Conservation (phyloP, 1,140 invertebrate species). For the Pararge aegeria region DNA sequence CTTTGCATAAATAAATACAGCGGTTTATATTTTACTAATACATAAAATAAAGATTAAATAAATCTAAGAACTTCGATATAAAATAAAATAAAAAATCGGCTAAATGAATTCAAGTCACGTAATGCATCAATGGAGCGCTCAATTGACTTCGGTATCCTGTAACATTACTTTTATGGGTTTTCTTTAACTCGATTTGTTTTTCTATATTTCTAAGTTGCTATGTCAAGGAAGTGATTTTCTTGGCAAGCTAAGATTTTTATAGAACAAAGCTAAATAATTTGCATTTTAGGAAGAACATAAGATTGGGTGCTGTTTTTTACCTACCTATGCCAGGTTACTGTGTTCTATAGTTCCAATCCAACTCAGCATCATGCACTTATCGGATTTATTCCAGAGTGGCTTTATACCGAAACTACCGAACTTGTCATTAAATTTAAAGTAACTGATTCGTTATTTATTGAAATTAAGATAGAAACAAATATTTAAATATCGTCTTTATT, state of each 20-base stretch:
- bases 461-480: no score
- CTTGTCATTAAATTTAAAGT: no score
- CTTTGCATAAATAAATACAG: no score
- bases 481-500: no score
- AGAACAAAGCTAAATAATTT: not conserved
- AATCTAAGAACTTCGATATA: conserved; percentile 8
- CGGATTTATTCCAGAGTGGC: no score
- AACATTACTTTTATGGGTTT: conserved; percentile 11
- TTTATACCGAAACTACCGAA: no score
- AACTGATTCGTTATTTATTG: no score
- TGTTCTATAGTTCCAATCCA: no score
- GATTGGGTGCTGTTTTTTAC: no score
- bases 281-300: no score
- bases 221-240: not conserved
- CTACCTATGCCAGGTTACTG: no score
- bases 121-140: conserved; percentile 8
- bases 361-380: no score
- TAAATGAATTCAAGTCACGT: conserved; percentile 13
- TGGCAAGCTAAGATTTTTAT: not conserved
- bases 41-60: not conserved
- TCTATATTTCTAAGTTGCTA: conserved; percentile 1
- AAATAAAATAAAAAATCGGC: not conserved
- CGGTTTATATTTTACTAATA: not conserved
- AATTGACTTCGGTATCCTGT: conserved; percentile 13
- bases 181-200: conserved; percentile 3